A percentile compares a stretch with the other conserved stretches of the same genome.
phyloP scores from a whole-genome alignment of 2,888 invertebrate species.

The Pterostichus niger region DNA sequence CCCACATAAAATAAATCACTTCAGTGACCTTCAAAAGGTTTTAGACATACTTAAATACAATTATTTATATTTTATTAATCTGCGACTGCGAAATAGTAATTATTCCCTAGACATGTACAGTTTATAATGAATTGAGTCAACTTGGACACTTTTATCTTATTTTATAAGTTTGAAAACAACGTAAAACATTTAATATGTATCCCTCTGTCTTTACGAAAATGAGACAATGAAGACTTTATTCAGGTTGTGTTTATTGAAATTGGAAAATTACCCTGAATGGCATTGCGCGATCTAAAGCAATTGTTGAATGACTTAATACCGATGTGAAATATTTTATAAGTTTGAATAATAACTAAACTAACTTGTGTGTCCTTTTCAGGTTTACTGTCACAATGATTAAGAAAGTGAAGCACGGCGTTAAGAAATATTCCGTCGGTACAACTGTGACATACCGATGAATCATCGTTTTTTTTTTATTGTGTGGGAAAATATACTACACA shows the following conservation, averaged over 20 bases:
- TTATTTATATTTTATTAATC: too few species aligned
- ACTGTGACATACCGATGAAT: background rate
- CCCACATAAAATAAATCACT: too few species aligned
- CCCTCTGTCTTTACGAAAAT: background rate
- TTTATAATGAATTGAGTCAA: too few species aligned
- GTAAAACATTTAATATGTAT: background rate
- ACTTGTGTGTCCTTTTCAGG: conserved; percentile 3
- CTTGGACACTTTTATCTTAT: too few species aligned
- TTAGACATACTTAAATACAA: too few species aligned
- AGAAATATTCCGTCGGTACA: background rate
- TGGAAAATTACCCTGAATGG: conserved; percentile 7
- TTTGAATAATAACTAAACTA: background rate
- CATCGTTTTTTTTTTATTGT: background rate
- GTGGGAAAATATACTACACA: too few species aligned
- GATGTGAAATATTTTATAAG: conserved; percentile 25
- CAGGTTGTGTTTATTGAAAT: background rate
- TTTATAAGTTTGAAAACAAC: too few species aligned
- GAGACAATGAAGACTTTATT: too few species aligned
- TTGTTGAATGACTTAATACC: conserved; percentile 32
- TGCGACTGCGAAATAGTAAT: too few species aligned
- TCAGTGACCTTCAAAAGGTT: too few species aligned
- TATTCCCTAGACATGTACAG: too few species aligned
- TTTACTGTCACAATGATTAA: conserved; percentile 7
- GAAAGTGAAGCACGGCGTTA: conserved; percentile 5
- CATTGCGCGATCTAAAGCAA: conserved; percentile 14